A percentile compares a stretch with the other conserved stretches of the same genome.
Conservation (phyloP, 2,888 invertebrate species). For the Drosophila yooni region DNA sequence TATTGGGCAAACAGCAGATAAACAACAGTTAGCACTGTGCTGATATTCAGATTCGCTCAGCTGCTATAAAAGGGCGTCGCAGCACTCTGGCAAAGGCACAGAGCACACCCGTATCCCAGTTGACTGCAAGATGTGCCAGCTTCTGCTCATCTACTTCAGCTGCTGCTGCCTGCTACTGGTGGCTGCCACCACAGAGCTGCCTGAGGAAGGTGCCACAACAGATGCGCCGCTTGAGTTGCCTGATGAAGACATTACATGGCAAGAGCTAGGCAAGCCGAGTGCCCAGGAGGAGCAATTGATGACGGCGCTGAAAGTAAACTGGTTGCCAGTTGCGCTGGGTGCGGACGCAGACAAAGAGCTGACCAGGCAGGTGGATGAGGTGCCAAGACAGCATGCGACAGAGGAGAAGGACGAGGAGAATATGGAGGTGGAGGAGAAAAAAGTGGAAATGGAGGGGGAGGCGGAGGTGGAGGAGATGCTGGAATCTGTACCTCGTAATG, state of each 20-base stretch:
- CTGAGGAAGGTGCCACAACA: constrained; percentile 11
- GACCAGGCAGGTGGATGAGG: constrained; percentile 5
- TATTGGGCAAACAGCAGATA: constrained; percentile 53
- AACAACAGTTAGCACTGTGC: constrained; percentile 37
- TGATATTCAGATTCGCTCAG: constrained; percentile 9
- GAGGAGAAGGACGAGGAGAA: background rate
- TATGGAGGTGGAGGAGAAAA: background rate
- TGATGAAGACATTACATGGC: background rate
- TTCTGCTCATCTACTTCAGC: constrained; percentile 27
- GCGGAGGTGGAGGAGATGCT: background rate
- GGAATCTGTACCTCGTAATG: constrained; percentile 25
- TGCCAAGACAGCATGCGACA: background rate
- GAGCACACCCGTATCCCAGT: constrained; percentile 11
- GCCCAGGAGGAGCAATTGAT: constrained; percentile 27
- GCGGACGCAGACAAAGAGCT: constrained; percentile 13
- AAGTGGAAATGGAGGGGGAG: background rate
- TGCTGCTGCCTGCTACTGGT: constrained; percentile 50
- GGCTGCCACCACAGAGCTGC: constrained; percentile 24
- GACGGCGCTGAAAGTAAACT: constrained; percentile 47
- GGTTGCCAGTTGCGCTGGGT: constrained; percentile 49
- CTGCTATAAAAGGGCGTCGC: constrained; percentile 55
- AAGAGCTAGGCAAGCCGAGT: constrained; percentile 37
- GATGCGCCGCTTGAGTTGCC: constrained; percentile 20
- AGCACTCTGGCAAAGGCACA: constrained; percentile 35
- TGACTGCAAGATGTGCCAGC: constrained; percentile 50